A percentile compares a stretch with the other conserved stretches of the same genome.
Conservation (phyloP, 1,140 invertebrate species). For the Ctenoplectra terminalis region DNA sequence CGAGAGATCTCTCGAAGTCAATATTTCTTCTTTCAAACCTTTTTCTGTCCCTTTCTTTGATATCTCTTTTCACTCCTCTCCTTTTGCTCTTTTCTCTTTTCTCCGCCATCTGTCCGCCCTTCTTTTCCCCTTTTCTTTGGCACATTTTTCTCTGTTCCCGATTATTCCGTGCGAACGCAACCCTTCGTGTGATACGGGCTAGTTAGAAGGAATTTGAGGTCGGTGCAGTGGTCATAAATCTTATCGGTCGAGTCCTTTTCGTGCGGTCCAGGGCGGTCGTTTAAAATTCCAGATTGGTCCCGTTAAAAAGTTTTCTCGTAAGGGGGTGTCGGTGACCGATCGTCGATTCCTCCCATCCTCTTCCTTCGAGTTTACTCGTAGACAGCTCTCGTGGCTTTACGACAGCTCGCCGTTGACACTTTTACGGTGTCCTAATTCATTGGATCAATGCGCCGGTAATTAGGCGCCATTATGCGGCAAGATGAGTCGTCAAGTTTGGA, state of each 20-base stretch:
- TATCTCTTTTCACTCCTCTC: background rate
- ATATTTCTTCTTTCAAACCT: background rate
- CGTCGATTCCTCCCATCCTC: background rate
- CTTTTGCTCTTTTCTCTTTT: background rate
- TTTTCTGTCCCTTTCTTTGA: background rate
- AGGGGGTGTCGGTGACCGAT: conserved; percentile 7
- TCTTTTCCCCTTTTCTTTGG: background rate
- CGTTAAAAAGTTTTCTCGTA: conserved; percentile 60
- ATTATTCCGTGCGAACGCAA: background rate
- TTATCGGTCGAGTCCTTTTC: background rate
- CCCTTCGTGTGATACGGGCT: background rate
- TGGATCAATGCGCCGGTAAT: conserved; percentile 46
- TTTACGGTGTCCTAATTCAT: conserved; percentile 55
- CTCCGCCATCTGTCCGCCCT: background rate
- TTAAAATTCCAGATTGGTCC: conserved; percentile 60
- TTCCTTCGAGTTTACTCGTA: background rate
- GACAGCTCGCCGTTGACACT: conserved; percentile 39
- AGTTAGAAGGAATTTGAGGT: conserved; percentile 6
- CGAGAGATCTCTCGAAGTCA: background rate
- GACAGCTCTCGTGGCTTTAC: background rate
- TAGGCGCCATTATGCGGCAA: conserved; percentile 52
- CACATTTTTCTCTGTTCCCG: background rate
- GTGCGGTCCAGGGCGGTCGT: conserved; percentile 1
- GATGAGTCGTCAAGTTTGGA: conserved; percentile 49
- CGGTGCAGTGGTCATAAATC: conserved; percentile 48